phyloP scores from a whole-genome alignment of 2,113 vertebrate genomes.

The Clupea harengus region DNA sequence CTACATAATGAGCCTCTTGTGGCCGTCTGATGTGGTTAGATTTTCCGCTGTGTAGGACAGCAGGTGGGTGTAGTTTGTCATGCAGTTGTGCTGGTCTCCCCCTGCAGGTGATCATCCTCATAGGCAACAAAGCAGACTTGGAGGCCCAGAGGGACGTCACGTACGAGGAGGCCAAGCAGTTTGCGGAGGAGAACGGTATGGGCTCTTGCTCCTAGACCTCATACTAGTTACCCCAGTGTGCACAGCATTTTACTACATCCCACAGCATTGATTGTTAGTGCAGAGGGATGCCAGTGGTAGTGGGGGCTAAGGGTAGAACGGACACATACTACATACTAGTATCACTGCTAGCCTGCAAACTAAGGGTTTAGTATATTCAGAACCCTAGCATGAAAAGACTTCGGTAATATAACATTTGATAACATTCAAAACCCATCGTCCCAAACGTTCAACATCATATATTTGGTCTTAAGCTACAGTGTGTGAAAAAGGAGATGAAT shows the following conservation, averaged over 20 bases:
- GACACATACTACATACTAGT: too few species aligned
- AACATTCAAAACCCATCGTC: not conserved
- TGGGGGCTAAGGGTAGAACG: too few species aligned
- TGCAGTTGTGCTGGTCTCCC: constrained; percentile 16
- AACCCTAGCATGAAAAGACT: not conserved
- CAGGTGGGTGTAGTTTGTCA: not conserved
- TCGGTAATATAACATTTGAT: too few species aligned
- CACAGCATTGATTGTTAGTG: too few species aligned
- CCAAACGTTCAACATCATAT: not conserved
- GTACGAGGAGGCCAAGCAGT: constrained; percentile 98
- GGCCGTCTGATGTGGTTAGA: not conserved
- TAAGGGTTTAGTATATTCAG: not conserved
- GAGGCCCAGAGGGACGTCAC: constrained; percentile 98
- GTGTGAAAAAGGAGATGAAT: too few species aligned
- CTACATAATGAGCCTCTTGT: not conserved
- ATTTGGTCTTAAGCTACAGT: too few species aligned
- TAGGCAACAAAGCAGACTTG: constrained; percentile 98
- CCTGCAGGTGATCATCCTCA: constrained; percentile 95
- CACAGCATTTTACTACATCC: not conserved
- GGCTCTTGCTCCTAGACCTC: not conserved
- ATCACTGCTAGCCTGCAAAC: not conserved
- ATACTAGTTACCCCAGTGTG: not conserved
- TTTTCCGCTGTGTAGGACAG: not conserved
- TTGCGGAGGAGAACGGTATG: constrained; percentile 84
- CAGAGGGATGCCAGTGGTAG: too few species aligned